Evolutionary conservation across 2,113 vertebrate species (phyloP).

Genomic region (Carettochelys insculpta): DNA sequence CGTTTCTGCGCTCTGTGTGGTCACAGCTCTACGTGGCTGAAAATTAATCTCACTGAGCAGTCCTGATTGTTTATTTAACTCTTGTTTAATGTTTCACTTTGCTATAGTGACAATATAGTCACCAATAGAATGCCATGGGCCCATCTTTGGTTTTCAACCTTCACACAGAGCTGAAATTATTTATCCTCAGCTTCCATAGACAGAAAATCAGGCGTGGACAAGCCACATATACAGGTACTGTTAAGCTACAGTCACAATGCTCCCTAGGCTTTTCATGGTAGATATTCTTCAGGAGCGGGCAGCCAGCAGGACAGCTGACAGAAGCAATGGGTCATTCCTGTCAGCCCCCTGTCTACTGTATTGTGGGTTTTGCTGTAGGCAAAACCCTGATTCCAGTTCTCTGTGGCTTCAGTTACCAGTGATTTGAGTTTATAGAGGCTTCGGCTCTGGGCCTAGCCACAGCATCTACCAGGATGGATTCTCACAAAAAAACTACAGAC

Average conservation of each 20-base stretch:
- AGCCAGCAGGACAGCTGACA: no score
- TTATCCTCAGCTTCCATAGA: not conserved
- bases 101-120: conserved; percentile 3
- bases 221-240: not conserved
- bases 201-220: not conserved
- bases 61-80: not conserved
- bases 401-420: no score
- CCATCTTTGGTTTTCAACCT: conserved; percentile 33
- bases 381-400: no score
- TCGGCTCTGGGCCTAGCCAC: no score
- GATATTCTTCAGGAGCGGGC: not conserved
- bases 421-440: no score
- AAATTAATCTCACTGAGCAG: conserved; percentile 18
- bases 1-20: fast-evolving
- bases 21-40: not conserved
- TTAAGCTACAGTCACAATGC: not conserved
- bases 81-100: conserved; percentile 63
- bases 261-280: not conserved
- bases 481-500: no score
- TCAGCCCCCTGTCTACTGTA: no score
- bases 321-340: no score
- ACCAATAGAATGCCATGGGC: conserved; percentile 36
- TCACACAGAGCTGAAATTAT: not conserved
- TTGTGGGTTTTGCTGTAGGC: no score
- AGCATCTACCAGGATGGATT: no score